Evolutionary conservation across 2,888 invertebrate species (phyloP).

Genomic region (Drosophila gaucha): DNA sequence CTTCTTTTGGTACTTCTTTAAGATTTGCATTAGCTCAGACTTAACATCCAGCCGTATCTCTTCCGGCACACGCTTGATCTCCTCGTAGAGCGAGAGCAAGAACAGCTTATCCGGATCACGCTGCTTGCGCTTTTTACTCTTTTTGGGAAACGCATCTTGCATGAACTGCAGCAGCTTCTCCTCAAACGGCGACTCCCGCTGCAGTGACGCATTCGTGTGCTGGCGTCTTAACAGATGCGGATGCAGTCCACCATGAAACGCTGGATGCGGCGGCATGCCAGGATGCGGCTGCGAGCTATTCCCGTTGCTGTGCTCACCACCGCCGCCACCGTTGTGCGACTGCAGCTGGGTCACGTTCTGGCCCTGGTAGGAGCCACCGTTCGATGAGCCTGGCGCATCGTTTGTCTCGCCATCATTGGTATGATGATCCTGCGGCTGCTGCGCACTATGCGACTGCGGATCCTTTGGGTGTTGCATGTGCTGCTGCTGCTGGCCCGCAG

Average conservation of each 20-base stretch:
- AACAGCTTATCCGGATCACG: conserved; percentile 83
- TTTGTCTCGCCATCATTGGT: conserved; percentile 82
- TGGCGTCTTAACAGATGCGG: conserved; percentile 81
- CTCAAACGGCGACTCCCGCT: conserved; percentile 82
- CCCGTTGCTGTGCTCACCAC: conserved; percentile 56
- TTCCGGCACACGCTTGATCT: conserved; percentile 83
- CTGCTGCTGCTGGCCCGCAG: conserved; percentile 83
- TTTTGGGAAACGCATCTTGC: conserved; percentile 84
- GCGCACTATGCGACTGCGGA: conserved; percentile 74
- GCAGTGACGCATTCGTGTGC: conserved; percentile 71
- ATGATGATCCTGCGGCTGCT: conserved; percentile 82
- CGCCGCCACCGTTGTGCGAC: conserved; percentile 74
- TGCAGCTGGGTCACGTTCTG: conserved; percentile 76
- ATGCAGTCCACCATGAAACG: conserved; percentile 80
- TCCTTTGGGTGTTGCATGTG: conserved; percentile 80
- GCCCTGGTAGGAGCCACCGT: conserved; percentile 77
- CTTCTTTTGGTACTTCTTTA: conserved; percentile 83
- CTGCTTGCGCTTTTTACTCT: conserved; percentile 82
- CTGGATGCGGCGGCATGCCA: conserved; percentile 80
- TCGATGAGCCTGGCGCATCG: conserved; percentile 82
- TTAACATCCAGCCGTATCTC: conserved; percentile 83
- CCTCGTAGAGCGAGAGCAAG: conserved; percentile 82
- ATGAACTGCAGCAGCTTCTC: conserved; percentile 83
- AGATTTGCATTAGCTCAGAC: conserved; percentile 82
- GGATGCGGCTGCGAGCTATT: conserved; percentile 72